These are phyloP conservation scores for Leptoclinus maculatus DNA, from an alignment of 2,797 vertebrate genomes.

Conservation along the genomic window DNA sequence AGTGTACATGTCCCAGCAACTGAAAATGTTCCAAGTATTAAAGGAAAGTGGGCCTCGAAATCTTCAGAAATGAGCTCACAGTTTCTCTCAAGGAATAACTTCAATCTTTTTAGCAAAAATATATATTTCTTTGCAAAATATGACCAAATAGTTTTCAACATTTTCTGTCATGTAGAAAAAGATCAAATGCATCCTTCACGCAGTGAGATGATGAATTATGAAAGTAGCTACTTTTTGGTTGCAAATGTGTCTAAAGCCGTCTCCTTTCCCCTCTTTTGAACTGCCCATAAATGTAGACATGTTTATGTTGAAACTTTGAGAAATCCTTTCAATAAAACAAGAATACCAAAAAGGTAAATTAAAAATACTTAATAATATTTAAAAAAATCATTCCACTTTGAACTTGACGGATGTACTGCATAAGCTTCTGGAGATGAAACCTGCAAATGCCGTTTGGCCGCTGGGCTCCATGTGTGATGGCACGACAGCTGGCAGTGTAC, in stretches of 20 bases:
- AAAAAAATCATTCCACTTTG: neutral
- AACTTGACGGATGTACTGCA: neutral
- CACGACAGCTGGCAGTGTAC: slow-evolving; percentile 37
- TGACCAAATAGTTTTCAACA: neutral
- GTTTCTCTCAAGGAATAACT: neutral
- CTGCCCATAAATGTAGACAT: neutral
- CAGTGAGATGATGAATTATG: neutral
- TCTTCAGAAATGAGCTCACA: neutral
- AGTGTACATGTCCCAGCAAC: neutral
- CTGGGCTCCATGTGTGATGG: slow-evolving; percentile 25
- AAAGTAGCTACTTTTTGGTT: neutral
- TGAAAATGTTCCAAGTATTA: neutral
- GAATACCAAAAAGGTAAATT: neutral
- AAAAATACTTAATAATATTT: too few relatives aligned
- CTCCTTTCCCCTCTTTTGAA: neutral
- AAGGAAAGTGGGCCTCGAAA: neutral
- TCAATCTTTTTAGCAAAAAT: neutral
- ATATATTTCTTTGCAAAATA: neutral
- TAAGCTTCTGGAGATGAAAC: neutral
- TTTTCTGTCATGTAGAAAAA: neutral
- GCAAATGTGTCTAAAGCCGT: neutral
- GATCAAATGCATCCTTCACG: neutral
- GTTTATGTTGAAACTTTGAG: neutral
- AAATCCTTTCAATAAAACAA: neutral
- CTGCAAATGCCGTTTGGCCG: slow-evolving; percentile 30